These are phyloP conservation scores for Coreoperca whiteheadi DNA, from an alignment of 2,113 vertebrate genomes.

Conservation along the genomic window DNA sequence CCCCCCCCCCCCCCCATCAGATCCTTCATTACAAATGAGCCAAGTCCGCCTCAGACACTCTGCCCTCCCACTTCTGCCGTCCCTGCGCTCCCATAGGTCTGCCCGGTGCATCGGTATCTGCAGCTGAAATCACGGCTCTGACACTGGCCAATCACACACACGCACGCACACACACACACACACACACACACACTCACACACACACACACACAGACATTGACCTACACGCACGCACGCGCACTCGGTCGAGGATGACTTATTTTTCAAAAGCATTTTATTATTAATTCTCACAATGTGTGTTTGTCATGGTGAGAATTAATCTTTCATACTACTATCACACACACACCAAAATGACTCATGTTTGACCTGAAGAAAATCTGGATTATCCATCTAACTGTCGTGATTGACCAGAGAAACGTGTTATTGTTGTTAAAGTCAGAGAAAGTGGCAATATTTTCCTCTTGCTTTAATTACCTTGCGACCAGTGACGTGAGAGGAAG, in stretches of 20 bases:
- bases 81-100: slow-evolving; percentile 70
- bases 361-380: neutral
- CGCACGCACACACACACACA: neutral
- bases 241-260: neutral
- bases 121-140: slow-evolving; percentile 43
- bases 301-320: neutral
- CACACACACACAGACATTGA: neutral
- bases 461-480: neutral
- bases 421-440: neutral
- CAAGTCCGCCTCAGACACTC: slow-evolving; percentile 56
- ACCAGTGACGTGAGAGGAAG: neutral
- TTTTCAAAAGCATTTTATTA: slow-evolving; percentile 19
- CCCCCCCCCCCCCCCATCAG: slow-evolving; percentile 55
- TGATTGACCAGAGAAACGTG: neutral
- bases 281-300: neutral
- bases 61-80: slow-evolving; percentile 60
- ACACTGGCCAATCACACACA: slow-evolving; percentile 63
- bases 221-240: neutral
- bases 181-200: slow-evolving; percentile 50
- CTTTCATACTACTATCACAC: neutral
- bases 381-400: neutral
- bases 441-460: neutral
- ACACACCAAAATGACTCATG: neutral
- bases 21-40: slow-evolving; percentile 75
- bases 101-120: slow-evolving; percentile 44